A percentile compares a stretch with the other conserved stretches of the same genome.
Conservation (phyloP, 2,888 invertebrate genomes). For the Drosophila recens region DNA sequence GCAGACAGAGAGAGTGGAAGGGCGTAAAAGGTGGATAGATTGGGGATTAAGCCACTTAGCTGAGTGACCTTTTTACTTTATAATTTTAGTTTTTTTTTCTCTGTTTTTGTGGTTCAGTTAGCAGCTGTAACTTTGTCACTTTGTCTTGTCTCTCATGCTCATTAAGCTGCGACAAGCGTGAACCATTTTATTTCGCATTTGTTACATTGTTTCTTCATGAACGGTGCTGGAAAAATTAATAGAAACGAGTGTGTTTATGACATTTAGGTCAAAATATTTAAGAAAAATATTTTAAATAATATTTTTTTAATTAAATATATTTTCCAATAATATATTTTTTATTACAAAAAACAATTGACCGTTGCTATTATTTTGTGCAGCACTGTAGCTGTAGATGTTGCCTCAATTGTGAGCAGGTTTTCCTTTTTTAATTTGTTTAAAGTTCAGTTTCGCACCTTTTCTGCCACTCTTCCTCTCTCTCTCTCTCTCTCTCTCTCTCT, state of each 20-base stretch:
- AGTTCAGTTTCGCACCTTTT: conserved; percentile 79
- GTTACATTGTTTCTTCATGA: conserved; percentile 24
- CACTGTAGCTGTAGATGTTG: conserved; percentile 22
- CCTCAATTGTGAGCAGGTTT: conserved; percentile 51
- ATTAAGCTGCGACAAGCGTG: conserved; percentile 68
- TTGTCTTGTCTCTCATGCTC: conserved; percentile 62
- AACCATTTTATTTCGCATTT: conserved; percentile 44
- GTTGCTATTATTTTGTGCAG: no score
- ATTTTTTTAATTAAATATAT: no score
- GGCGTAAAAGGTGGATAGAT: not conserved
- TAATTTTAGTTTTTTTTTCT: not conserved
- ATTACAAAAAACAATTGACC: no score
- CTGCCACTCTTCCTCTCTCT: conserved; percentile 1
- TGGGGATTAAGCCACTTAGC: conserved; percentile 67
- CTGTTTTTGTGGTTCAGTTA: conserved; percentile 32
- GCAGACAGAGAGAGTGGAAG: not conserved
- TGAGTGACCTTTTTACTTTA: conserved; percentile 34
- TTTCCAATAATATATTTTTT: no score
- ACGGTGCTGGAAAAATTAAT: not conserved
- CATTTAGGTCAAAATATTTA: no score
- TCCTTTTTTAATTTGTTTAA: conserved; percentile 78
- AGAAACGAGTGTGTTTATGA: not conserved
- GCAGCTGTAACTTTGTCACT: conserved; percentile 62
- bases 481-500: conserved; percentile 7
- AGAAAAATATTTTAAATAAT: no score